Evolutionary conservation across 2,888 invertebrate genomes (phyloP).

Genomic region (Terebella lapidaria): DNA sequence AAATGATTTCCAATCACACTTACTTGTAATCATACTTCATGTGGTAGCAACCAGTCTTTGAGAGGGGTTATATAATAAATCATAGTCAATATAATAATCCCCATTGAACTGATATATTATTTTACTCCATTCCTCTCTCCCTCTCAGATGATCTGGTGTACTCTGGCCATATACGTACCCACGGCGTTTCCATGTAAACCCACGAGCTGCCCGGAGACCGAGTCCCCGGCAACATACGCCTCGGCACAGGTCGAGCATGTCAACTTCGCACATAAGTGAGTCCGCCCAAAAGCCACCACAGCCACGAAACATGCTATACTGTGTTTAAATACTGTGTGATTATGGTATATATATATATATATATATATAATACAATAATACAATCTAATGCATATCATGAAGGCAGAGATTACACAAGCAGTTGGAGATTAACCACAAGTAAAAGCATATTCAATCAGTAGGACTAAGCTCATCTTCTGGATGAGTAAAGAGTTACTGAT

Average conservation of each 20-base stretch:
- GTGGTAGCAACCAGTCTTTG: no score
- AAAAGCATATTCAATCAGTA: no score
- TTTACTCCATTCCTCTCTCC: no score
- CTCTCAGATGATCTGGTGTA: slow-evolving; percentile 41
- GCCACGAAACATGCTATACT: neutral
- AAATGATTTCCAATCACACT: no score
- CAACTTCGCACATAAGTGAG: slow-evolving; percentile 1
- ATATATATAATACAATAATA: neutral
- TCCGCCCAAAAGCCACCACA: neutral
- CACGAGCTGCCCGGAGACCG: slow-evolving; percentile 9
- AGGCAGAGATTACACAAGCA: neutral
- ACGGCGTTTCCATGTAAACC: slow-evolving; percentile 42
- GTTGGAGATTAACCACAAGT: no score
- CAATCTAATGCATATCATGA: neutral
- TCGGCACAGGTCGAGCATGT: neutral
- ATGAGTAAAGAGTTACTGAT: no score
- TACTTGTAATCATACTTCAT: no score
- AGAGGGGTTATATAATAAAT: no score
- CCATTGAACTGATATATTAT: no score
- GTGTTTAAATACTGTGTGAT: neutral
- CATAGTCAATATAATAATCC: no score
- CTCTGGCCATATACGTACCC: slow-evolving; percentile 46
- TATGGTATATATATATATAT: neutral
- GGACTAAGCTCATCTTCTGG: no score
- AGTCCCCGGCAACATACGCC: neutral